Evolutionary conservation across 2,888 invertebrate genomes (phyloP), one percentile per base, ranked within the genome.

Genomic region (Cheilosia grossa): DNA sequence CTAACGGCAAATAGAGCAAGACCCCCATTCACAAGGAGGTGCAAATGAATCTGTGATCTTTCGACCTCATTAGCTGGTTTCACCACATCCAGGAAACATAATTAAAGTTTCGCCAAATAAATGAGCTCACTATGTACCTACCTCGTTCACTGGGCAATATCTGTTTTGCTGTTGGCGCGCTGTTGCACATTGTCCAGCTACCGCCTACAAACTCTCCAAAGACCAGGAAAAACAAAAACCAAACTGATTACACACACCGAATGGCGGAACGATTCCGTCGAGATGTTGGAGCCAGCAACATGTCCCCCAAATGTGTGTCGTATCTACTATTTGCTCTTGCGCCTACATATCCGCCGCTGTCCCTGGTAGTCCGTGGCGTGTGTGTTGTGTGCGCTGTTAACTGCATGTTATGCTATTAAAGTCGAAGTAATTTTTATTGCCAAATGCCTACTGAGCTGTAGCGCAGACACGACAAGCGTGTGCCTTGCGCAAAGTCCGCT

Each of bases 31-130:
- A 47, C 82, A 61, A 72, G 61, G 72, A 81, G 85, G 85, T 85
- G 85, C 73, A 63, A 73, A 82, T 78, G 73, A 63, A 82, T 77
- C 75, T 66, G 56, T 85, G 85, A 85, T 85, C 85, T 81, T 67
- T 85, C 85, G 85, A 85, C 85, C 85, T 85, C 85, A 85, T 85
- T 85, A 85, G 81, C 53, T 49, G 53, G 72, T 83, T 81, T 85
- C 85, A 75, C 80, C 81, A 81, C 75, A 72, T 85, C 75, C 85
- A 85, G 85, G 85, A 85, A 85, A 81, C 75, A 85, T 85, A 85
- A 85, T 85, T 85, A 85, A 85, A 85, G 70, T 81, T 85, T 85
- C 70, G 70, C 75, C 81, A 85, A 85, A 81, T 85, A 85, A 85
- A 85, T 67, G 81, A 67, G 66, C 75, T 37, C 37, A 37, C 37